These are phyloP conservation scores for Clarias fuscus DNA, from an alignment of 2,797 vertebrate genomes.

Conservation along the genomic window DNA sequence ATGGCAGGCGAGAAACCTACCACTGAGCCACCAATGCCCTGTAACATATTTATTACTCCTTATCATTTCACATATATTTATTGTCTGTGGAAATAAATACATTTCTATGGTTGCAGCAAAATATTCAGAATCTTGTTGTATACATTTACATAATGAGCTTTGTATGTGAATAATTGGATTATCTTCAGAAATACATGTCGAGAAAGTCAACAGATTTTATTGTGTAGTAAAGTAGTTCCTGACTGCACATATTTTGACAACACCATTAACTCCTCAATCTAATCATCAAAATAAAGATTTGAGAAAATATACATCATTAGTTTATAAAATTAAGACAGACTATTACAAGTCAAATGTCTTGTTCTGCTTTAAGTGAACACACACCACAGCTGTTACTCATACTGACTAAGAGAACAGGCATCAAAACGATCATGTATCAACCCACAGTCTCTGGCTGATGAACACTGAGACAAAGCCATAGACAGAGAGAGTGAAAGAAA, in stretches of 20 bases:
- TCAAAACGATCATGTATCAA: constrained; percentile 9
- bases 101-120: not conserved
- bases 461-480: constrained; percentile 11
- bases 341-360: not conserved
- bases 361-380: not conserved
- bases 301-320: not conserved
- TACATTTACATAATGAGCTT: not conserved
- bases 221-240: not conserved
- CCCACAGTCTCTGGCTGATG: constrained; percentile 6
- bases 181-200: not conserved
- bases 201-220: not conserved
- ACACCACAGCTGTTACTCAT: constrained; percentile 4
- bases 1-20: too few relatives aligned
- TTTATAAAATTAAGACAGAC: not conserved
- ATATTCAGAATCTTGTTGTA: not conserved
- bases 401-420: not conserved
- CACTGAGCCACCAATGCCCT: too few relatives aligned
- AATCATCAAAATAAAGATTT: not conserved
- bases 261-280: too few relatives aligned
- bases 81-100: not conserved
- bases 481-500: constrained; percentile 48
- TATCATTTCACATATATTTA: not conserved
- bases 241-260: not conserved
- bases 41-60: too few relatives aligned
- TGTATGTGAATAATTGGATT: not conserved